These are phyloP conservation scores for Auanema sp. DNA, from an alignment of 2,888 invertebrate species.

Conservation along the genomic window DNA sequence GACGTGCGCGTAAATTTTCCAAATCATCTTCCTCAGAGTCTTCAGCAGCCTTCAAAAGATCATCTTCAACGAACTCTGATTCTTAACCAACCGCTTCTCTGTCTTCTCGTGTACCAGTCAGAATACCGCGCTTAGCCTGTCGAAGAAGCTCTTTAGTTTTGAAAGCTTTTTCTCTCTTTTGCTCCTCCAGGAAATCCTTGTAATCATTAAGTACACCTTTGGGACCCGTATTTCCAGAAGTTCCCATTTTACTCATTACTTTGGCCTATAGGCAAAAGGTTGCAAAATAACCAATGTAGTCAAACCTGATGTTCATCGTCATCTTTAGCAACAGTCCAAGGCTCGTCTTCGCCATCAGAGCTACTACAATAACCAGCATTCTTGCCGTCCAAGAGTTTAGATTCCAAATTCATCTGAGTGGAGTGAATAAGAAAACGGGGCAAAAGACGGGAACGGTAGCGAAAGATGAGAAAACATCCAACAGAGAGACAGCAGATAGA, in stretches of 20 bases:
- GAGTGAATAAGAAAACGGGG: neutral
- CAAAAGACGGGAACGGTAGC: neutral
- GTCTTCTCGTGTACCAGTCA: slow-evolving; percentile 34
- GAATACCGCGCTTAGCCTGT: slow-evolving; percentile 37
- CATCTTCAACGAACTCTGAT: neutral
- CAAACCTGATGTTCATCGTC: slow-evolving; percentile 39
- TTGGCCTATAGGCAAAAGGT: slow-evolving; percentile 22
- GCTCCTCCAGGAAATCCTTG: slow-evolving; percentile 31
- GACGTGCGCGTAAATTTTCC: slow-evolving; percentile 41
- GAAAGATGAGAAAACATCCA: slow-evolving; percentile 3
- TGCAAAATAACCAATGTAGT: neutral
- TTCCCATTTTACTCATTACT: slow-evolving; percentile 34
- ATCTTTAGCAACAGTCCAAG: slow-evolving; percentile 40
- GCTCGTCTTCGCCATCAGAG: slow-evolving; percentile 58
- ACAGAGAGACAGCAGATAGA: neutral
- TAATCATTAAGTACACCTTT: slow-evolving; percentile 47
- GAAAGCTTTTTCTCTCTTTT: slow-evolving; percentile 21
- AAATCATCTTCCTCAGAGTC: slow-evolving; percentile 39
- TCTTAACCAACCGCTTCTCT: slow-evolving; percentile 22
- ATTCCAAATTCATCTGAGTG: slow-evolving; percentile 42
- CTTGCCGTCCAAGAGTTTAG: slow-evolving; percentile 57
- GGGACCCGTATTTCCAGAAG: slow-evolving; percentile 37
- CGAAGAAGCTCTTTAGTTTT: slow-evolving; percentile 25
- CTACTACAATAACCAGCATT: slow-evolving; percentile 60
- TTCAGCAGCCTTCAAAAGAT: slow-evolving; percentile 14